A percentile compares a stretch with the other conserved stretches of the same genome.
Evolutionary conservation across 2,113 vertebrate genomes (phyloP).

Genomic region (Bothrops jararaca): DNA sequence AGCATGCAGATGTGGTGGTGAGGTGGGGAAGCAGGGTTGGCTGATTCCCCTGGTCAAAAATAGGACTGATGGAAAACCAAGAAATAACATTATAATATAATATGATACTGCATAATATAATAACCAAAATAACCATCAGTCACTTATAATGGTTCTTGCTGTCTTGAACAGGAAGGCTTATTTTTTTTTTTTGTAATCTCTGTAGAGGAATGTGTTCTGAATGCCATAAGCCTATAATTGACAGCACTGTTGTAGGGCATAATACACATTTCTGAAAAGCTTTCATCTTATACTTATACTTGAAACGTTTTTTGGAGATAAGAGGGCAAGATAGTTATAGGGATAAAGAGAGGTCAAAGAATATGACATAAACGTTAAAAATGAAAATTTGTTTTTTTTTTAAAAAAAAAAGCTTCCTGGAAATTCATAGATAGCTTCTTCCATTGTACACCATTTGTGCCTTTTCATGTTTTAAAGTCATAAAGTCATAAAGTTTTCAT

Average conservation of each 20-base stretch:
- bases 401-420: neutral
- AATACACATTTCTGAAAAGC: neutral
- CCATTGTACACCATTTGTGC: neutral
- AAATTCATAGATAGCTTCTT: neutral
- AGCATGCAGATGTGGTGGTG: no score
- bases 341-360: neutral
- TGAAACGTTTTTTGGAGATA: neutral
- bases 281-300: neutral
- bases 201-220: neutral
- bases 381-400: neutral
- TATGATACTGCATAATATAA: neutral
- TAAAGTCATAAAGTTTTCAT: no score
- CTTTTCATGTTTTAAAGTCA: neutral
- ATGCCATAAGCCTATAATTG: neutral
- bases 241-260: neutral
- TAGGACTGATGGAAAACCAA: neutral
- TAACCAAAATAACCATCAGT: neutral
- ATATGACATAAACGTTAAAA: neutral
- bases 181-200: neutral
- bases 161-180: neutral
- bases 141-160: neutral
- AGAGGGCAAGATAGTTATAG: neutral
- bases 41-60: neutral
- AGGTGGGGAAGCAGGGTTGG: neutral
- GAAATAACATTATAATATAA: neutral